Evolutionary conservation across 2,888 invertebrate species (phyloP).

Genomic region (Epistrophella euchroma): DNA sequence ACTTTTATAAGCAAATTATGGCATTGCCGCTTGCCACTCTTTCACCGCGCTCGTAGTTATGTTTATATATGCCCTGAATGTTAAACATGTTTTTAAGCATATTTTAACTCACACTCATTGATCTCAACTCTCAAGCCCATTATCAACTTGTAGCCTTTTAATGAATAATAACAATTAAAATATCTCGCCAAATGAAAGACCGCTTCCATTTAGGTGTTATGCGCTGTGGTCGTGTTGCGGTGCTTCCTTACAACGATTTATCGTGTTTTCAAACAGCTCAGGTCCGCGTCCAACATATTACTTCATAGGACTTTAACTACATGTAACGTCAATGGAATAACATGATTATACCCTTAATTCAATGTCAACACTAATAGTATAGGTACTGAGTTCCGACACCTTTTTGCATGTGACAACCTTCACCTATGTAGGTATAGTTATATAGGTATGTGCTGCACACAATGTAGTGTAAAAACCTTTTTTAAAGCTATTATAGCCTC

Average conservation of each 20-base stretch:
- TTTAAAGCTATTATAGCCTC: constrained; percentile 53
- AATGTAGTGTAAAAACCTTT: constrained; percentile 47
- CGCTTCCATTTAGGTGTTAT: background rate
- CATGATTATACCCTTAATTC: constrained; percentile 68
- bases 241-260: constrained; percentile 34
- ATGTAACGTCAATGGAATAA: constrained; percentile 53
- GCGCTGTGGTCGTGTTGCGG: background rate
- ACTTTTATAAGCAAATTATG: too few relatives aligned
- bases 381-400: constrained; percentile 62
- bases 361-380: constrained; percentile 71
- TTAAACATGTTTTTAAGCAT: background rate
- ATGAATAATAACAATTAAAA: constrained; percentile 33
- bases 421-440: background rate
- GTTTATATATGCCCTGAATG: background rate
- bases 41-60: too few relatives aligned
- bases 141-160: constrained; percentile 33
- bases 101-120: background rate
- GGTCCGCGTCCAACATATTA: constrained; percentile 10
- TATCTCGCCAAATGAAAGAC: constrained; percentile 25
- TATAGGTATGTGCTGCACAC: background rate
- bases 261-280: constrained; percentile 38
- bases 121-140: constrained; percentile 4
- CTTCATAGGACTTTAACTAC: constrained; percentile 10
- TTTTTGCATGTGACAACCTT: constrained; percentile 54
- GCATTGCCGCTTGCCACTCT: too few relatives aligned